Evolutionary conservation across 2,113 vertebrate species (phyloP).

Genomic region (Maccullochella peelii): DNA sequence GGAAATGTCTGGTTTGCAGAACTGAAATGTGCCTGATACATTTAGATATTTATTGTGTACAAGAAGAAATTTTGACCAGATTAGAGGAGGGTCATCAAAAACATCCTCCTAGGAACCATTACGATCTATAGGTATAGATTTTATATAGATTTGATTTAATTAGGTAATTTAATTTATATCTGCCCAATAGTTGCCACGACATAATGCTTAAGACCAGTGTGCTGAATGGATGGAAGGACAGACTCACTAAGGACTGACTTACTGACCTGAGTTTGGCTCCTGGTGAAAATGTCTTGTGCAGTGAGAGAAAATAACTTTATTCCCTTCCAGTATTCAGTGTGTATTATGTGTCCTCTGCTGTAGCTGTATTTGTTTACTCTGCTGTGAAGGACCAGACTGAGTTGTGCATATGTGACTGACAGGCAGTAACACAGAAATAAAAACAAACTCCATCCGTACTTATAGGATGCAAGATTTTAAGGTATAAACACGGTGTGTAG

Average conservation of each 20-base stretch:
- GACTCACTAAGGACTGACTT: background rate
- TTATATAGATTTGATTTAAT: no score
- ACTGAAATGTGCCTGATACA: no score
- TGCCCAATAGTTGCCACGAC: background rate
- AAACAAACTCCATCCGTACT: conserved; percentile 11
- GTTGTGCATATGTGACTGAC: conserved; percentile 21
- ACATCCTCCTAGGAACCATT: background rate
- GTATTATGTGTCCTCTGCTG: background rate
- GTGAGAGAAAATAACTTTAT: background rate
- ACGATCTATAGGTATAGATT: background rate
- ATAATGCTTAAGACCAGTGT: background rate
- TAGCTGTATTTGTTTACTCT: conserved; percentile 29
- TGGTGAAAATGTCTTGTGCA: background rate
- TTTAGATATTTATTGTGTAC: background rate
- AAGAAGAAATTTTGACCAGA: background rate
- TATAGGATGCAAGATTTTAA: background rate
- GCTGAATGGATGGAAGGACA: background rate
- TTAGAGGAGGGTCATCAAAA: background rate
- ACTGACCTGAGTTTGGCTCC: background rate
- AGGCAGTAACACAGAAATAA: conserved; percentile 1
- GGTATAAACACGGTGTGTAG: background rate
- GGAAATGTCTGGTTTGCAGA: no score
- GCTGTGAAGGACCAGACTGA: conserved; percentile 33
- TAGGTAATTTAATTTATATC: background rate
- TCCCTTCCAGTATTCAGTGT: background rate